These are phyloP conservation scores for Anableps anableps DNA, from an alignment of 2,797 vertebrate species.

Conservation along the genomic window DNA sequence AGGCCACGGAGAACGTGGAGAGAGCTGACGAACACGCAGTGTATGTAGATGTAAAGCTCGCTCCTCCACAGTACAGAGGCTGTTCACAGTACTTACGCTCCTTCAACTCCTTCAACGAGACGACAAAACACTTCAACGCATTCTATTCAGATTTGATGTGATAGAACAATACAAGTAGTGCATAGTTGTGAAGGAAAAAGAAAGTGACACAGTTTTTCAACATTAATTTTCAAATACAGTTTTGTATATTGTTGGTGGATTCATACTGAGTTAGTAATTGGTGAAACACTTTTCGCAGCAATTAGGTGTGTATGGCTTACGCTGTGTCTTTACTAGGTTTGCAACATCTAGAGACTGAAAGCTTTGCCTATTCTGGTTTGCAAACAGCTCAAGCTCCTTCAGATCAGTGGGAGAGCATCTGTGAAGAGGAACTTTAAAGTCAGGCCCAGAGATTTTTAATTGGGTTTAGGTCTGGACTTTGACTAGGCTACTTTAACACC, in stretches of 20 bases:
- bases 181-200: neutral
- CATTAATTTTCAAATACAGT: neutral
- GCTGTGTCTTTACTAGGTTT: neutral
- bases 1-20: conserved; percentile 42
- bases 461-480: too few relatives aligned
- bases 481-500: too few relatives aligned
- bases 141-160: neutral
- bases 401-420: too few relatives aligned
- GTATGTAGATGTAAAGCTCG: conserved; percentile 51
- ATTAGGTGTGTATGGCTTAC: neutral
- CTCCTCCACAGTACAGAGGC: neutral
- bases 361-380: neutral
- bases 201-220: neutral
- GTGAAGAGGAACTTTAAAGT: too few relatives aligned
- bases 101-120: neutral
- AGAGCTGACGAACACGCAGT: conserved; percentile 29
- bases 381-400: too few relatives aligned
- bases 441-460: too few relatives aligned
- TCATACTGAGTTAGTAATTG: too few relatives aligned
- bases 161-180: neutral
- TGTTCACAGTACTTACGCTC: neutral
- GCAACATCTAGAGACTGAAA: neutral
- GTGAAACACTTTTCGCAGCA: too few relatives aligned
- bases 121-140: neutral
- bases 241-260: too few relatives aligned